Base-by-base conservation (phyloP, 30 jellyfish, hydroid and myxozoan species). In the Cassiopea xamachana region DNA sequence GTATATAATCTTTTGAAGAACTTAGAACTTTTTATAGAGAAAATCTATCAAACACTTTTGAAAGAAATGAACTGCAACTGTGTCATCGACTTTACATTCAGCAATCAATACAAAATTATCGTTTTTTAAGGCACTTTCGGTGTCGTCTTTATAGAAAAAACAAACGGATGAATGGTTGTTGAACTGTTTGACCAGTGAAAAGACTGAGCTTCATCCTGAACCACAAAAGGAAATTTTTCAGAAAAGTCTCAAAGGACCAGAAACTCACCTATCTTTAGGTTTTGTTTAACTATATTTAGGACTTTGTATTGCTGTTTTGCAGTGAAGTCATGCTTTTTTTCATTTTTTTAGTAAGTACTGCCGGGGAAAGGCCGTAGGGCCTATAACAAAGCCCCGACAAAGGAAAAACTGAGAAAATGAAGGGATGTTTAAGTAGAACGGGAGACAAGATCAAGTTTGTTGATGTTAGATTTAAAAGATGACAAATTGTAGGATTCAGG, bases 141-240 rank as follows among this genome's bases (percentile, higher is more conserved):
- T 84, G 9, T n/a, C 76, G 59, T 48, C 18, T 7, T 60, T 75
- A 51, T 18, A 68, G 49, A 87, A 47, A n/a, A 76, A 1, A 87
- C 85, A 61, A 87, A 87, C 44, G 94, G 90, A 45, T 79, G 94
- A 49, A 76, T 83, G 1, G 94, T 87, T 1, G 94, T 89, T 80
- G 18, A 44, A 19, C 74, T 48, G 62, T 86, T 86, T 15, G 46
- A 72, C 93, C 93, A 74, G 67, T 86, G 88, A 43, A 62, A 86
- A 1, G 85, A 47, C 27, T 86, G 88, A 2, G 74, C 88, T 13
- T 81, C 89, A 86, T 86, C 87, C 48, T 74, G 93, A 12, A 74
- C 80, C 9, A 86, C 88, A 73, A 86, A 86, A 4, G 88, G 5
- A 73, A 16, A 72, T 27, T 75, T 87, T 59, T 87, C 94, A 2